phyloP scores from a whole-genome alignment of 2,113 vertebrate species.

The Pterophyllum scalare region DNA sequence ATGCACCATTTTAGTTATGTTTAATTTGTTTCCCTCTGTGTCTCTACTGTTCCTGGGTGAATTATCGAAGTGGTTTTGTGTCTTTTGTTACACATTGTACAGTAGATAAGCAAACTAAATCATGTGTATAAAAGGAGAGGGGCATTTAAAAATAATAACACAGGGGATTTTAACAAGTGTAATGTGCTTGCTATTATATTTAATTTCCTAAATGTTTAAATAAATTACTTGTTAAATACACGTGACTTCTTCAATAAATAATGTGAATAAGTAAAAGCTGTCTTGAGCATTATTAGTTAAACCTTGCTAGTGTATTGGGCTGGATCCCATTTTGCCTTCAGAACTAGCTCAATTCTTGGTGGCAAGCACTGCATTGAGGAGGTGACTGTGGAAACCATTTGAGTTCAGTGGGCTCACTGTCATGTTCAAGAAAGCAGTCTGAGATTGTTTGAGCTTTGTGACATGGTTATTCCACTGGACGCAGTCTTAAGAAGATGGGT shows the following conservation, averaged over 20 bases:
- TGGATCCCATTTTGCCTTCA: neutral
- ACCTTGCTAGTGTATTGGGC: neutral
- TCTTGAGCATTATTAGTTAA: neutral
- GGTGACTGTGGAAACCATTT: neutral
- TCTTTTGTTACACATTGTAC: conserved; percentile 22
- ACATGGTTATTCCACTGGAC: too few species aligned
- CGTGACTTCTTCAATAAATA: neutral
- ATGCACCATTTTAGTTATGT: conserved; percentile 49
- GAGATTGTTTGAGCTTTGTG: neutral
- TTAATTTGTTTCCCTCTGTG: conserved; percentile 68
- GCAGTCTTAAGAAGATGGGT: too few species aligned
- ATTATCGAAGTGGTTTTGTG: conserved; percentile 63
- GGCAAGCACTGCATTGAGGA: neutral
- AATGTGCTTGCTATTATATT: neutral
- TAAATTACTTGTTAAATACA: neutral
- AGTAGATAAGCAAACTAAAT: conserved; percentile 16
- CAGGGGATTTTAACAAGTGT: neutral
- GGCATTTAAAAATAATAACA: neutral
- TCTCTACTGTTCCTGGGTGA: conserved; percentile 49
- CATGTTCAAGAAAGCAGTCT: too few species aligned
- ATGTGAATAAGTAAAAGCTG: conserved; percentile 7
- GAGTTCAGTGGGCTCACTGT: neutral
- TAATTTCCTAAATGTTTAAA: neutral
- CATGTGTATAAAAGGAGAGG: neutral
- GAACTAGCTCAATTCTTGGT: neutral